Conservation (phyloP, 1,140 invertebrate genomes). For the Scaptodrosophila lebanonensis region DNA sequence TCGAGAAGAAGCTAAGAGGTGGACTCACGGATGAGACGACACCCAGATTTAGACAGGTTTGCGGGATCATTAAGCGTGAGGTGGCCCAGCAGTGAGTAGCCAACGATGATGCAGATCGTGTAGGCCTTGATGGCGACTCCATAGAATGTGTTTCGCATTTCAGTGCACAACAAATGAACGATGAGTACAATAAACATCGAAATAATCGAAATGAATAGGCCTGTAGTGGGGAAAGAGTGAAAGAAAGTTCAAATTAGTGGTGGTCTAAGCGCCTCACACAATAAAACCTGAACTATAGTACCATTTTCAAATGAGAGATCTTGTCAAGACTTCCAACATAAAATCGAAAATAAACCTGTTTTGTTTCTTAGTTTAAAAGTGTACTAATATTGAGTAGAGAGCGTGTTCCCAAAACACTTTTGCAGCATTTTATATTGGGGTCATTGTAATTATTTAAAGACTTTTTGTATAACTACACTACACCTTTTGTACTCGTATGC, state of each 20-base stretch:
- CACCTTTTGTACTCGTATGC: no score
- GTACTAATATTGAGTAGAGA: no score
- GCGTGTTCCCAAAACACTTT: no score
- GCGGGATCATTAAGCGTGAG: constrained; percentile 58
- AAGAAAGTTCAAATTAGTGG: not conserved
- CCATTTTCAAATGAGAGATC: no score
- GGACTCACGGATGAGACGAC: constrained; percentile 61
- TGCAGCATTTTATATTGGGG: no score
- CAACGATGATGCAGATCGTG: constrained; percentile 58
- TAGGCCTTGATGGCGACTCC: constrained; percentile 68
- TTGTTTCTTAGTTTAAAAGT: no score
- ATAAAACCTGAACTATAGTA: no score
- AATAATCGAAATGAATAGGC: constrained; percentile 63
- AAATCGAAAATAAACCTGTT: no score
- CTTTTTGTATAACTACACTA: no score
- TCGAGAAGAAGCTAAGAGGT: not conserved
- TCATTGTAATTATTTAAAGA: no score
- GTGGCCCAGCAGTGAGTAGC: constrained; percentile 61
- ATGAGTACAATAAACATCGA: constrained; percentile 66
- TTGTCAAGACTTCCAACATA: no score
- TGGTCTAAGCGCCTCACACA: constrained; percentile 3
- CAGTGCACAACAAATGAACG: constrained; percentile 64
- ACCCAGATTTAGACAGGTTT: constrained; percentile 42
- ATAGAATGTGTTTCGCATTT: constrained; percentile 69
- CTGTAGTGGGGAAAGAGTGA: constrained; percentile 22